Conservation (phyloP, 2,797 vertebrate genomes). For the Diglossa cyanea region DNA sequence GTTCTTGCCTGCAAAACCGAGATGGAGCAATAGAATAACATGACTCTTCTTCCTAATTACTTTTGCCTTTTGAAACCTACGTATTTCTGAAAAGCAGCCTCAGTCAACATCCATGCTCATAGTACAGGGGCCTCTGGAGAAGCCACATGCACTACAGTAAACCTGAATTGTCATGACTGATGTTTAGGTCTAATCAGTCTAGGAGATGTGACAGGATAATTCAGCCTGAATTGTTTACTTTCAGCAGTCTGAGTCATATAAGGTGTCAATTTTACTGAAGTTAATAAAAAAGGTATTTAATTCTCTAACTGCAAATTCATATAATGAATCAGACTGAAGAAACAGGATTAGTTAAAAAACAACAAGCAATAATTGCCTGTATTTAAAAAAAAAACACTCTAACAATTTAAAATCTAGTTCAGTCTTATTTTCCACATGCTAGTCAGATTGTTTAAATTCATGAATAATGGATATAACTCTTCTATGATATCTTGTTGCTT, state of each 20-base stretch:
- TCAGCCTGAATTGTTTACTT: neutral
- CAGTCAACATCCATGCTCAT: neutral
- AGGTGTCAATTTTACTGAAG: neutral
- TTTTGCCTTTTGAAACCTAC: neutral
- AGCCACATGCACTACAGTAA: neutral
- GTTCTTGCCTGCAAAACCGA: neutral
- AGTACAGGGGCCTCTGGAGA: neutral
- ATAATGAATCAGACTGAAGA: slow-evolving; percentile 8
- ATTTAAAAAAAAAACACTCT: neutral
- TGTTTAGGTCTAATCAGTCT: neutral
- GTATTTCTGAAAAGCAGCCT: neutral
- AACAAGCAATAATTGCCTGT: neutral
- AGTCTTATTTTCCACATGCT: neutral
- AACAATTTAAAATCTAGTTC: slow-evolving; percentile 1
- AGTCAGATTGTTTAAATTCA: slow-evolving; percentile 60
- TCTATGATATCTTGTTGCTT: slow-evolving; percentile 49
- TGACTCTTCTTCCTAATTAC: neutral
- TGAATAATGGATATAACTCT: slow-evolving; percentile 70
- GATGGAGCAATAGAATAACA: neutral
- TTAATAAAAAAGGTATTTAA: slow-evolving; percentile 21
- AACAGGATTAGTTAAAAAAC: slow-evolving; percentile 14
- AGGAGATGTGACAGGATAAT: neutral
- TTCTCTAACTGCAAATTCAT: neutral
- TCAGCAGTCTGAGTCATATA: slow-evolving; percentile 8
- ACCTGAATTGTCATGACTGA: neutral